A percentile compares a stretch with the other conserved stretches of the same genome.
Evolutionary conservation across 2,113 vertebrate genomes (phyloP).

Genomic region (Helogale parvula): DNA sequence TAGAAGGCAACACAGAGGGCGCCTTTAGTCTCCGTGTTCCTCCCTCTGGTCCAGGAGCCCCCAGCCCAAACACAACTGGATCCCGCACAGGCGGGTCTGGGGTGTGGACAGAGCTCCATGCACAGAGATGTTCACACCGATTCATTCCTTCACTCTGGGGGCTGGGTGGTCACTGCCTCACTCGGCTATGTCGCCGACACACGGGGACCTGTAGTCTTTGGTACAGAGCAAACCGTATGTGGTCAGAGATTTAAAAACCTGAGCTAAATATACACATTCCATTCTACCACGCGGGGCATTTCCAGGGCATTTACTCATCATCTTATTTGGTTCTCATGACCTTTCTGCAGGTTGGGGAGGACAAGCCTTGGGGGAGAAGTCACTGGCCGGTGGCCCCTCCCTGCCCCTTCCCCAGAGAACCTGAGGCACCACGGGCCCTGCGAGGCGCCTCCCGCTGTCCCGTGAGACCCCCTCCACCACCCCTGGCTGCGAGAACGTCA

Average conservation of each 20-base stretch:
- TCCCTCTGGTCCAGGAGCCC: background rate
- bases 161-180: background rate
- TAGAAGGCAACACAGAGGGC: fast-evolving
- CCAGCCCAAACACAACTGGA: fast-evolving
- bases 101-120: background rate
- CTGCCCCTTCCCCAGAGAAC: background rate
- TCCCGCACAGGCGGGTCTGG: background rate
- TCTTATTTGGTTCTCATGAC: background rate
- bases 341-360: background rate
- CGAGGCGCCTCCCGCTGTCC: background rate
- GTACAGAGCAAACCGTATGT: too few species aligned
- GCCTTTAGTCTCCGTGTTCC: fast-evolving
- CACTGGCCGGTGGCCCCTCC: background rate
- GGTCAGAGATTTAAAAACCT: background rate
- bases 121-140: background rate
- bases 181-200: fast-evolving
- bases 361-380: background rate
- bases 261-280: background rate
- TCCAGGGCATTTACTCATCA: background rate
- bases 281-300: background rate
- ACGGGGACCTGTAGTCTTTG: background rate
- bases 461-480: too few species aligned
- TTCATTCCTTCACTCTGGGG: background rate
- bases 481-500: background rate
- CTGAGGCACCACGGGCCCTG: background rate